A percentile compares a stretch with the other conserved stretches of the same genome.
These are phyloP conservation scores for Zeus faber DNA, from an alignment of 2,113 vertebrate species.

Conservation along the genomic window DNA sequence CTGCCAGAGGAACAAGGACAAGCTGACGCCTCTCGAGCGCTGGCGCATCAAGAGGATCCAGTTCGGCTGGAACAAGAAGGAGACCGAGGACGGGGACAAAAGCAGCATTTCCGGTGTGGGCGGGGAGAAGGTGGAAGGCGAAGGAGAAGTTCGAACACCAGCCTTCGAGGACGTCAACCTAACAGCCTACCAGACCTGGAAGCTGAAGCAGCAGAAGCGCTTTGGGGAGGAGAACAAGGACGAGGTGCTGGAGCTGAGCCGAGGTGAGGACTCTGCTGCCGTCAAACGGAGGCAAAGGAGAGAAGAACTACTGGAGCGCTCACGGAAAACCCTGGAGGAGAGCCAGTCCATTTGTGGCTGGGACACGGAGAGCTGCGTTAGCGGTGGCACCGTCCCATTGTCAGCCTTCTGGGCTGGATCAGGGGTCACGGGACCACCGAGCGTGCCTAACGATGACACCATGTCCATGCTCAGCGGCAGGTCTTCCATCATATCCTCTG, in stretches of 20 bases:
- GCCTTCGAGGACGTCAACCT: conserved; percentile 78
- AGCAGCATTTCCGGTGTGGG: conserved; percentile 48
- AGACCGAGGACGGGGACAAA: conserved; percentile 55
- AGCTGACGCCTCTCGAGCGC: conserved; percentile 86
- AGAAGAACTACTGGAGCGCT: conserved; percentile 86
- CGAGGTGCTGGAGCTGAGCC: conserved; percentile 83
- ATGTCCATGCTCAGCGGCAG: conserved; percentile 80
- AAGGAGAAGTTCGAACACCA: conserved; percentile 43
- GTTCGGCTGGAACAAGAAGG: conserved; percentile 92
- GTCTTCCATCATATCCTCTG: conserved; percentile 69
- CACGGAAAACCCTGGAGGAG: conserved; percentile 86
- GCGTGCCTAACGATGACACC: conserved; percentile 72
- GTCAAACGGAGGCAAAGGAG: conserved; percentile 84
- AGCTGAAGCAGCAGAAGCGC: conserved; percentile 86
- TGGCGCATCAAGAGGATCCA: conserved; percentile 96
- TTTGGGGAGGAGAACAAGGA: conserved; percentile 81
- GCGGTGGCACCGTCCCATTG: conserved; percentile 81
- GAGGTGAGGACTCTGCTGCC: conserved; percentile 76
- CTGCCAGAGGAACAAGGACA: conserved; percentile 90
- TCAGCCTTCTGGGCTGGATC: conserved; percentile 82
- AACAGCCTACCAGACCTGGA: conserved; percentile 93
- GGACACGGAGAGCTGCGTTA: conserved; percentile 80
- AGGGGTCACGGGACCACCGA: conserved; percentile 47
- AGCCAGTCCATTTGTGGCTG: conserved; percentile 87
- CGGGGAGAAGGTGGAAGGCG: conserved; percentile 56